phyloP scores from a whole-genome alignment of 92 coral and sea anemone species.

The Metridium senile region DNA sequence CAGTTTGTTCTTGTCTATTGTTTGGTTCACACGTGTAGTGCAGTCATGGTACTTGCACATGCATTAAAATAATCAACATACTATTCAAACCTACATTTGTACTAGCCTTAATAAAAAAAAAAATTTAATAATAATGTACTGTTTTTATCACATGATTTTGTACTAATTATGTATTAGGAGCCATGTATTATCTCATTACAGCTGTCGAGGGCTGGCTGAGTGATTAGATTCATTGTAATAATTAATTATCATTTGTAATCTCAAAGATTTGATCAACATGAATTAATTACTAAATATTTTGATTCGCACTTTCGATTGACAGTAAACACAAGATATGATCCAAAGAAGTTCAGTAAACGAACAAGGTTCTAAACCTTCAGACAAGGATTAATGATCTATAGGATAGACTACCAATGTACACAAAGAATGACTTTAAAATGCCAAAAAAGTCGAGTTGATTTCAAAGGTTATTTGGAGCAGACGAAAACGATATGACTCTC shows the following conservation, averaged over 20 bases:
- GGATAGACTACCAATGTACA: not conserved
- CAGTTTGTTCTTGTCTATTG: too few species aligned
- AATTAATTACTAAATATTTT: not conserved
- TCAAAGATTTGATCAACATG: not conserved
- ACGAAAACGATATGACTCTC: not conserved
- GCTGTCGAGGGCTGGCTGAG: not conserved
- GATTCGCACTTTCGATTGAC: not conserved
- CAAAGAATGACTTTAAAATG: not conserved
- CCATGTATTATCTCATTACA: too few species aligned
- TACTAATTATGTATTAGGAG: too few species aligned
- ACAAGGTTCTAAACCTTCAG: not conserved
- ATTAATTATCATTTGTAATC: not conserved
- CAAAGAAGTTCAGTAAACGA: not conserved
- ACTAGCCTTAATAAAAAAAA: too few species aligned
- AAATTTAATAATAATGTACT: too few species aligned
- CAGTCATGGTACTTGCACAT: too few species aligned
- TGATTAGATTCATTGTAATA: not conserved
- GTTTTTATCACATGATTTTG: too few species aligned
- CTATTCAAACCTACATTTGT: too few species aligned
- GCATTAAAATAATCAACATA: too few species aligned
- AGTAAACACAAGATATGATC: not conserved
- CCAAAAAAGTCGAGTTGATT: not conserved
- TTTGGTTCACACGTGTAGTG: too few species aligned
- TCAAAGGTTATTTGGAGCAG: not conserved
- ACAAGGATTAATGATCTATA: constrained; percentile 1